phyloP scores from a whole-genome alignment of 1,140 invertebrate genomes.

The Hesperophylax magnus region DNA sequence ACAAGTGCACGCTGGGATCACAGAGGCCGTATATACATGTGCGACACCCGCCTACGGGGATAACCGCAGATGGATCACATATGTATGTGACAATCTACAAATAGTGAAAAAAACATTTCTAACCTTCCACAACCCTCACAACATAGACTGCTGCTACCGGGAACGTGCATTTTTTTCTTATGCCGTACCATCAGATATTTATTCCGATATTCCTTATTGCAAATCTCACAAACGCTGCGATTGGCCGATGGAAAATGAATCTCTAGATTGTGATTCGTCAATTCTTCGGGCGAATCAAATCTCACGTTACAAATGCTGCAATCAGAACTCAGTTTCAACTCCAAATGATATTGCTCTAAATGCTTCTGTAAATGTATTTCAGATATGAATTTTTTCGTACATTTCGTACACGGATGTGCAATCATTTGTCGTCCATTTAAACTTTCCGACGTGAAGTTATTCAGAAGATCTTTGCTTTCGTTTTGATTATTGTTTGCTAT shows the following conservation, averaged over 20 bases:
- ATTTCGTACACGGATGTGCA: neutral
- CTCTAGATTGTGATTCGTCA: conserved; percentile 36
- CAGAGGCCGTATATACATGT: too few relatives aligned
- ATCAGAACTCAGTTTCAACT: neutral
- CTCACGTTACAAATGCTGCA: conserved; percentile 37
- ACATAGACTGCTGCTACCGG: neutral
- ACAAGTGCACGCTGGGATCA: too few relatives aligned
- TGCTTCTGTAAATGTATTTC: conserved; percentile 34
- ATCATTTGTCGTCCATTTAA: neutral
- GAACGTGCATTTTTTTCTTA: conserved; percentile 37
- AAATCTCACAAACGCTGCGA: conserved; percentile 13
- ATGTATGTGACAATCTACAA: too few relatives aligned
- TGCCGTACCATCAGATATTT: conserved; percentile 38
- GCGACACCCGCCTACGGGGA: too few relatives aligned
- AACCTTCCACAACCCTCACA: conserved; percentile 28
- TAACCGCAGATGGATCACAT: too few relatives aligned
- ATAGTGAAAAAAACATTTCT: neutral
- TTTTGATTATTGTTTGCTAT: neutral
- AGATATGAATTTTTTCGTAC: conserved; percentile 39
- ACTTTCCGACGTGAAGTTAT: neutral
- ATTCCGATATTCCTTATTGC: conserved; percentile 40
- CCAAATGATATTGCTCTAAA: conserved; percentile 28
- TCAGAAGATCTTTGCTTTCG: too few relatives aligned
- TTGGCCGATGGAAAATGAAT: neutral
- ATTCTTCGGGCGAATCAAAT: conserved; percentile 9